Conservation (phyloP, 1,140 invertebrate genomes). For the Sitobion miscanthi region DNA sequence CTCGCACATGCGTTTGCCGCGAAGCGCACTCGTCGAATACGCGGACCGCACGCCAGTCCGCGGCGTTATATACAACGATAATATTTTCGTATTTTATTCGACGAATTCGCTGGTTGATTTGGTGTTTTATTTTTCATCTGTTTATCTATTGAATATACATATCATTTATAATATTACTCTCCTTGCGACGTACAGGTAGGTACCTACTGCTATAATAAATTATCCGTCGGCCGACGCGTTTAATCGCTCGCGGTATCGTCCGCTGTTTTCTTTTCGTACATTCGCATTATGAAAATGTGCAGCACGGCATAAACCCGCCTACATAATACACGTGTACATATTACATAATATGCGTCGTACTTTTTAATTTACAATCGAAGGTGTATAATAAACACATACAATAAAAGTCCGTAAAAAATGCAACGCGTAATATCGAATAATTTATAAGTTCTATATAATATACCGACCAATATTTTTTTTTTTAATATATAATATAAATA, state of each 20-base stretch:
- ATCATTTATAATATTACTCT: not conserved
- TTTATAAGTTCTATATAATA: not conserved
- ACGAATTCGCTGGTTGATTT: not conserved
- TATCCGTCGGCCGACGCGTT: not conserved
- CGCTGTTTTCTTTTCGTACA: not conserved
- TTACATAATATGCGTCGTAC: not conserved
- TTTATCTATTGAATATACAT: not conserved
- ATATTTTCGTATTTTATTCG: not conserved
- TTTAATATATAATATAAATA: not conserved
- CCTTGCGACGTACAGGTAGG: too few species aligned
- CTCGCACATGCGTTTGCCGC: conserved; percentile 31
- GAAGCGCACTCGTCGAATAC: not conserved
- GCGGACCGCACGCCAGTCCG: not conserved
- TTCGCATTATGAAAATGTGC: not conserved
- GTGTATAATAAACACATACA: not conserved
- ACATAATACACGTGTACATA: not conserved
- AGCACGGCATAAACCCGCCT: not conserved
- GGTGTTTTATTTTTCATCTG: not conserved
- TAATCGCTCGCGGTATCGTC: not conserved
- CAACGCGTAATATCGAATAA: not conserved
- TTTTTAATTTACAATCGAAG: not conserved
- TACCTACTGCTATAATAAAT: not conserved
- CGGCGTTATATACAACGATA: not conserved
- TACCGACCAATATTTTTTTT: not conserved
- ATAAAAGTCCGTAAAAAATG: not conserved